Evolutionary conservation across 2,888 invertebrate genomes (phyloP).

Genomic region (Meghimatium bilineatum): DNA sequence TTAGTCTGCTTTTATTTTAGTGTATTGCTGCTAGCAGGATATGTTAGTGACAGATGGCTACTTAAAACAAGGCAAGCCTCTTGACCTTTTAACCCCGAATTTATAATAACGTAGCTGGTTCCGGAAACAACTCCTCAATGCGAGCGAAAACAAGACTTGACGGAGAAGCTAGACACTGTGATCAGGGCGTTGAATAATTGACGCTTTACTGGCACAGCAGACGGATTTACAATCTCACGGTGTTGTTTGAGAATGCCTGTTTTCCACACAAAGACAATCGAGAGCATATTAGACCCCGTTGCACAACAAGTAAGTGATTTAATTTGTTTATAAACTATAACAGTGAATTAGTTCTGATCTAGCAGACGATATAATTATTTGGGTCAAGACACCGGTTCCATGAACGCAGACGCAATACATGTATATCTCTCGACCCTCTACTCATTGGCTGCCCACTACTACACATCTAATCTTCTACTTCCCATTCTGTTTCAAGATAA

Average conservation of each 20-base stretch:
- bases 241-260: constrained; percentile 1
- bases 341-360: neutral
- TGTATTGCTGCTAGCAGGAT: too few relatives aligned
- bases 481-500: too few relatives aligned
- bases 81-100: constrained; percentile 16
- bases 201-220: too few relatives aligned
- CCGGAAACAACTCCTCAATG: constrained; percentile 1
- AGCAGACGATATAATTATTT: constrained; percentile 22
- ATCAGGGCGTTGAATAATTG: too few relatives aligned
- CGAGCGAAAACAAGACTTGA: too few relatives aligned
- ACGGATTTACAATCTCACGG: too few relatives aligned
- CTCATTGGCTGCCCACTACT: too few relatives aligned
- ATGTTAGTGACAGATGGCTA: too few relatives aligned
- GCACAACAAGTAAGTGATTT: constrained; percentile 19
- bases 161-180: too few relatives aligned
- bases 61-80: neutral
- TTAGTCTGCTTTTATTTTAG: too few relatives aligned
- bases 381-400: constrained; percentile 13
- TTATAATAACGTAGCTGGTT: neutral
- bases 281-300: constrained; percentile 17
- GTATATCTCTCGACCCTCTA: too few relatives aligned
- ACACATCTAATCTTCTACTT: too few relatives aligned
- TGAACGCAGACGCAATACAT: neutral
- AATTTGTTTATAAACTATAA: neutral
- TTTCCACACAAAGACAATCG: constrained; percentile 22